These are phyloP conservation scores for Todiramphus chloris DNA, from an alignment of 2,113 vertebrate genomes.

Conservation along the genomic window DNA sequence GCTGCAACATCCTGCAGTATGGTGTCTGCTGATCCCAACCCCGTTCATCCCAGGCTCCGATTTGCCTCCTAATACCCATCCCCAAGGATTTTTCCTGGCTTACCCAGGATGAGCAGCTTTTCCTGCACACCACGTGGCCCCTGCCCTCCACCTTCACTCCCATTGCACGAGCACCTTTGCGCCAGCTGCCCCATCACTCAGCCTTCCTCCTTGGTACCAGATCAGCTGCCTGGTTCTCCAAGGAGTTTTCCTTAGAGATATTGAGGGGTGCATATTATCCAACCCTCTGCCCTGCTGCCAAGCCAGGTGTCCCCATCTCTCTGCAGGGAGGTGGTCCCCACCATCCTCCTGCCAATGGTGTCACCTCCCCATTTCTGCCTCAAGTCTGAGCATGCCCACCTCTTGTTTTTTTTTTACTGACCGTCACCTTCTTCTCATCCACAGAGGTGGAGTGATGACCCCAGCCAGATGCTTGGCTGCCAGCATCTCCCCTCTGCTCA, in stretches of 20 bases:
- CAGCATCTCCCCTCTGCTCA: neutral
- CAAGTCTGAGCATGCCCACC: fast-evolving
- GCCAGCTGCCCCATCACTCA: neutral
- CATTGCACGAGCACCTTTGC: neutral
- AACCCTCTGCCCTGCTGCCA: neutral
- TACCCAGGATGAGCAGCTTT: neutral
- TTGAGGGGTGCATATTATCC: neutral
- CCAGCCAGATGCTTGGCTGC: neutral
- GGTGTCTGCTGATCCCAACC: fast-evolving
- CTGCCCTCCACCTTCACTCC: neutral
- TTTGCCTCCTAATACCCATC: neutral
- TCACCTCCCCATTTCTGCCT: neutral
- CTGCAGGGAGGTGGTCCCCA: fast-evolving
- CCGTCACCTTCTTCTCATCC: neutral
- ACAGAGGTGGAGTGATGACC: neutral
- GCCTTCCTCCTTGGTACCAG: neutral
- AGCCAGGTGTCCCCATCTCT: fast-evolving
- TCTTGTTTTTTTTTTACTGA: neutral
- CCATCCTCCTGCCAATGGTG: fast-evolving
- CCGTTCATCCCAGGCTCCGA: neutral
- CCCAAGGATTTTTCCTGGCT: neutral
- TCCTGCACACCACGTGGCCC: neutral
- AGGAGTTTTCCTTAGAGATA: neutral
- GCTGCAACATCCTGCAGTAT: neutral
- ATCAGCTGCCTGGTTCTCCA: neutral